Percentiles rank a stretch among this genome's conserved stretches.
phyloP scores from a whole-genome alignment of 1,140 invertebrate genomes.

The Drosophila tropicalis region DNA sequence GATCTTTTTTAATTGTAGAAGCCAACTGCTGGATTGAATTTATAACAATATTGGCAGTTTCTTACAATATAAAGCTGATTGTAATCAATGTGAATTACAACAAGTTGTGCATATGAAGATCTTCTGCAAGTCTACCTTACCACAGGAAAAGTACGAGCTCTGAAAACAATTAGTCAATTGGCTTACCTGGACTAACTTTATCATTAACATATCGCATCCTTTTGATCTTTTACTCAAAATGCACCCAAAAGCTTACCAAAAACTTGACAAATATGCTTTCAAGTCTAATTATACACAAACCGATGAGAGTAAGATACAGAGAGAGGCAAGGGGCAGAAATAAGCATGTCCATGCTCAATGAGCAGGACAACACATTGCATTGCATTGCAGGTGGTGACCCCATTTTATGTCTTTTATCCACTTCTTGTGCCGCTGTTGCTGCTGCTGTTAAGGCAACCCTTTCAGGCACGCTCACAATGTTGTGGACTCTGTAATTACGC shows the following conservation, averaged over 20 bases:
- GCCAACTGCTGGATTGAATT: too few relatives aligned
- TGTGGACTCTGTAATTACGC: constrained; percentile 62
- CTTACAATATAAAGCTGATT: too few relatives aligned
- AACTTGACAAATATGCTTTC: constrained; percentile 80
- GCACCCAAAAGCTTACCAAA: constrained; percentile 29
- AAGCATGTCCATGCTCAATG: constrained; percentile 52
- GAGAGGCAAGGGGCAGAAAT: not conserved
- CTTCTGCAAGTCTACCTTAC: too few relatives aligned
- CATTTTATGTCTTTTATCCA: constrained; percentile 38
- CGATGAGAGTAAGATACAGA: constrained; percentile 28
- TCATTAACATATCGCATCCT: constrained; percentile 80
- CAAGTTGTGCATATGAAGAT: too few relatives aligned
- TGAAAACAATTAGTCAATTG: not conserved
- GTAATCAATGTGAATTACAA: too few relatives aligned
- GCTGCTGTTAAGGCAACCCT: constrained; percentile 32
- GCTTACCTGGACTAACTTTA: constrained; percentile 38
- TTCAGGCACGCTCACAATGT: constrained; percentile 39
- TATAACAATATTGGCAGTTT: too few relatives aligned
- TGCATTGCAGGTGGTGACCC: constrained; percentile 53
- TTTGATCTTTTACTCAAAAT: constrained; percentile 53
- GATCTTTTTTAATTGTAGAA: too few relatives aligned
- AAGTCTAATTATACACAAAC: constrained; percentile 69
- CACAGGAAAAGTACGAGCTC: too few relatives aligned
- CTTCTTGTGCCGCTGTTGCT: not conserved
- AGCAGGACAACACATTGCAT: constrained; percentile 28